Percentiles rank a stretch among this genome's conserved stretches.
These are phyloP conservation scores for Oeneis ivallda DNA, from an alignment of 2,888 invertebrate genomes.

Conservation along the genomic window DNA sequence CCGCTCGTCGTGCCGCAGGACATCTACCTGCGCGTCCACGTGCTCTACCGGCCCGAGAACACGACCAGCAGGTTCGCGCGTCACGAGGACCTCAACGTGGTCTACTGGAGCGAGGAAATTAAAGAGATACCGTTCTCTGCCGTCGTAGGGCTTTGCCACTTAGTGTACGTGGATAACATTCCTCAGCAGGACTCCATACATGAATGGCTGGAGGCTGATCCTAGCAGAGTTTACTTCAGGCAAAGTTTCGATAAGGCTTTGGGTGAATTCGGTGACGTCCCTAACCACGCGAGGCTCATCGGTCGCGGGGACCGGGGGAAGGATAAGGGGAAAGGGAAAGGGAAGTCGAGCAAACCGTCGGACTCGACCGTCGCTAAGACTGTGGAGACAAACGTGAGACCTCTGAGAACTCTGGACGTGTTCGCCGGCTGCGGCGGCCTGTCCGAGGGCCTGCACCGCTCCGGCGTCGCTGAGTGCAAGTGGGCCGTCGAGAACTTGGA, in stretches of 20 bases:
- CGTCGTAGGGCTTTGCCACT: conserved; percentile 86
- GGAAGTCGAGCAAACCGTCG: conserved; percentile 76
- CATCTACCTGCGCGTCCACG: conserved; percentile 84
- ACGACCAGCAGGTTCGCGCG: conserved; percentile 83
- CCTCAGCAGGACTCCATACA: conserved; percentile 73
- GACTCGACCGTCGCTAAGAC: conserved; percentile 45
- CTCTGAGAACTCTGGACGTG: conserved; percentile 87
- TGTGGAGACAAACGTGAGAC: conserved; percentile 64
- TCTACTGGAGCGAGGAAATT: conserved; percentile 91
- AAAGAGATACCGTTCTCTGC: conserved; percentile 80
- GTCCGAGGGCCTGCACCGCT: conserved; percentile 86
- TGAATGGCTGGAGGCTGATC: conserved; percentile 84
- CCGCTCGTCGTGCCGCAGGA: conserved; percentile 79
- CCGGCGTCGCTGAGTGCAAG: conserved; percentile 85
- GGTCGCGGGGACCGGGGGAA: conserved; percentile 84
- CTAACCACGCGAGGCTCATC: conserved; percentile 79
- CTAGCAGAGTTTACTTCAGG: conserved; percentile 87
- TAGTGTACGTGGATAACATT: conserved; percentile 84
- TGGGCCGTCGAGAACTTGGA: conserved; percentile 93
- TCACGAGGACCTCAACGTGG: conserved; percentile 85
- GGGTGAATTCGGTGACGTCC: conserved; percentile 83
- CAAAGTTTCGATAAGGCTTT: conserved; percentile 83
- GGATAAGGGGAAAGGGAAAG: conserved; percentile 86
- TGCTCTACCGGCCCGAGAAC: conserved; percentile 89
- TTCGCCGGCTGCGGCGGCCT: conserved; percentile 94